Evolutionary conservation across 1,140 invertebrate genomes (phyloP), one percentile per base, ranked within the genome.

Genomic region (Thaumetopoea pityocampa): DNA sequence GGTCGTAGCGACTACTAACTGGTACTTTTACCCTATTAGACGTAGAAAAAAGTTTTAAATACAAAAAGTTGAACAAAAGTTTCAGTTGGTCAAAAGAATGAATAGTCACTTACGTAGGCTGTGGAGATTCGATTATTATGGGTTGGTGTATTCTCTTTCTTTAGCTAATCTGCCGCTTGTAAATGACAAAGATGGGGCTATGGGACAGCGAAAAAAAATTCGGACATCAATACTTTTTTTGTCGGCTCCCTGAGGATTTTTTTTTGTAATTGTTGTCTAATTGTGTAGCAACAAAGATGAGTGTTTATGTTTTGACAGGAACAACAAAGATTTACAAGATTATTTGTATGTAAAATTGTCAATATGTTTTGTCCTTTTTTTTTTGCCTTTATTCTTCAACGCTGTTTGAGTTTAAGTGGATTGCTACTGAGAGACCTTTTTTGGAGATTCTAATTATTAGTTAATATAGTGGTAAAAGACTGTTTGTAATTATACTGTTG

Each of bases 1-100:
- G 76, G 73, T 82, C 55, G 65, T 48, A 55, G 37, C 60, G 59
- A 76, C 73, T 63, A 73, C 63, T 63, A 61, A 55, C 62, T 58
- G 48, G 52, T 58, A 63, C 58, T 66, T 58, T 43, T 64, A 67
- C 55, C 56, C 54, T 65, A 64, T 70, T 70, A 61, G 32, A 35
- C 62, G 74, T 54, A 74, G 54, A 55, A 36, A 52, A 58, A 67
- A 46, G 18, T 36, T 19, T 11, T 26, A 30, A 26, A 30, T 2
- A 17, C n/a, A 23, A 33, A 40, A 36, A 24, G 9, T 16, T 10
- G 3, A 27, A 34, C 47, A 38, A 33, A 23, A 36, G 11, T 18
- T 3, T 4, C 37, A 49, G 51, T 53, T 10, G 34, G 28, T 30
- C 11, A 27, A 45, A 16, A n/a, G 28, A 5, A 23, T 15, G 14